A percentile compares a stretch with the other conserved stretches of the same genome.
Conservation (phyloP, 2,888 invertebrate genomes). For the Petrophora chlorosata region DNA sequence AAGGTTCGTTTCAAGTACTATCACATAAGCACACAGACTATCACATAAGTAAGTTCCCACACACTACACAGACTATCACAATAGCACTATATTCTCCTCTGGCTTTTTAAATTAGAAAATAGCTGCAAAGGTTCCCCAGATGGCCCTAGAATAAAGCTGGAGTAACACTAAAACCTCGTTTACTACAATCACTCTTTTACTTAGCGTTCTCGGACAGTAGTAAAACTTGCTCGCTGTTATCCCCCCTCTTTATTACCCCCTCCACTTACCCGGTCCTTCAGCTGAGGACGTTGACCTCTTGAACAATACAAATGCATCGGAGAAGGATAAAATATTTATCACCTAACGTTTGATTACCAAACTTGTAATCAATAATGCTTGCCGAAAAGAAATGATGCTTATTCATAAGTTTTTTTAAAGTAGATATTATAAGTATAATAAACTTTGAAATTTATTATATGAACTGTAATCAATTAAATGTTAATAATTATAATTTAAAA, state of each 20-base stretch:
- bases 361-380: neutral
- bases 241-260: neutral
- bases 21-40: too few relatives aligned
- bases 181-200: constrained; percentile 38
- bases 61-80: too few relatives aligned
- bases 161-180: constrained; percentile 33
- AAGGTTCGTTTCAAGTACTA: too few relatives aligned
- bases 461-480: too few relatives aligned
- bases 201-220: constrained; percentile 30
- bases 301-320: constrained; percentile 19
- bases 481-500: too few relatives aligned
- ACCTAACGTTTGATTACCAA: neutral
- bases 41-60: too few relatives aligned
- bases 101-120: constrained; percentile 24
- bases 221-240: constrained; percentile 24
- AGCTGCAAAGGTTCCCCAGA: constrained; percentile 18
- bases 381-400: neutral
- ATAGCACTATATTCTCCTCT: neutral
- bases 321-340: constrained; percentile 16
- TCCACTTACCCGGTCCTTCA: constrained; percentile 14
- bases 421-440: too few relatives aligned
- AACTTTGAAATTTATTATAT: too few relatives aligned
- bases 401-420: neutral
- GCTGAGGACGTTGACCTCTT: constrained; percentile 7
- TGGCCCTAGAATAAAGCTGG: constrained; percentile 24